Evolutionary conservation across 2,888 invertebrate species (phyloP), one percentile per base, ranked within the genome.

Genomic region (Apomyelois bistriatella): DNA sequence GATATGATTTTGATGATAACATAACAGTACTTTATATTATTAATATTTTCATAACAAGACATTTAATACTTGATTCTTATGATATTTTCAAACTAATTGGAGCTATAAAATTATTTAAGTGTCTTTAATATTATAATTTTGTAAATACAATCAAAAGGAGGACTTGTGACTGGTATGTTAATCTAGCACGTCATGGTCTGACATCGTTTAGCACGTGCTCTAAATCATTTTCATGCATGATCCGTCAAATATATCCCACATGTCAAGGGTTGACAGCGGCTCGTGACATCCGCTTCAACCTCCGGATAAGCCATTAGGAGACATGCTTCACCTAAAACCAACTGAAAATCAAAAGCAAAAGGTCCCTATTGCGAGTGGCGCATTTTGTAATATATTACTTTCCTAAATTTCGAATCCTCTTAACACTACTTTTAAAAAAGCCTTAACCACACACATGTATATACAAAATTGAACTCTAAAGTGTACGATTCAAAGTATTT

Each of bases 211-310:
- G 75, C 79, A 77, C 66, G 65, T 73, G 73, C 71, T 70, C 64
- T 71, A 72, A 75, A 81, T 82, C 72, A 80, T 83, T 79, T 79
- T 79, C 73, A 68, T 75, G 76, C 72, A 79, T 82, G 79, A 88
- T 85, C 80, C 70, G 83, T 86, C 83, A 83, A 82, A 85, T 72
- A 82, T 81, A 87, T 85, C 81, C 81, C 63, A 68, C 64, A 79
- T 79, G 86, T 89, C 88, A 86, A 82, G 85, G 82, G 82, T 85
- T 89, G 88, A 90, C 86, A 82, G 76, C 70, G 80, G 85, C 79
- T 77, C 84, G 80, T 82, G 84, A 79, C 85, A 82, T 80, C 81
- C 80, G 80, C 68, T 70, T 60, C 76, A 77, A 81, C 76, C 78
- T 76, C 67, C 65, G 80, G 78, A 84, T 82, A 72, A 82, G 72